Conservation (phyloP, 2,797 vertebrate species). For the Onychomys torridus region DNA sequence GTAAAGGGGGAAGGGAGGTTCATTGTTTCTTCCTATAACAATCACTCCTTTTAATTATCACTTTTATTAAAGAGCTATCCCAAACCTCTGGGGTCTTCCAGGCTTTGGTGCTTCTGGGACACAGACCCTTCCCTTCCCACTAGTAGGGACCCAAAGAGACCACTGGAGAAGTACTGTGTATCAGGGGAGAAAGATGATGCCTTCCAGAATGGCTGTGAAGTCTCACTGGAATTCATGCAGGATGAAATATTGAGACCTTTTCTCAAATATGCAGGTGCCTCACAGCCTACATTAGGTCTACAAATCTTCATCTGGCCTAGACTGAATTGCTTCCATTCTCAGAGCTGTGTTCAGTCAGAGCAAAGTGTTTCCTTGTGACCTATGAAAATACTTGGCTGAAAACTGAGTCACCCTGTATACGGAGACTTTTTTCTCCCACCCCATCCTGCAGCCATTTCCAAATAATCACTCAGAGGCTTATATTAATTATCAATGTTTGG, state of each 20-base stretch:
- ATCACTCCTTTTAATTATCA: conserved; percentile 34
- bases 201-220: not conserved
- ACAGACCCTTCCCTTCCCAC: not conserved
- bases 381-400: conserved; percentile 11
- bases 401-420: not conserved
- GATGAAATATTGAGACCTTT: conserved; percentile 52
- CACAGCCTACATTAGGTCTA: not conserved
- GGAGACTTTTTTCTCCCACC: too few relatives aligned
- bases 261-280: not conserved
- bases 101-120: not conserved
- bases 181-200: not conserved
- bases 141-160: not conserved
- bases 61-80: not conserved
- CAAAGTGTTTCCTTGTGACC: conserved; percentile 36
- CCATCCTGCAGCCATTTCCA: too few relatives aligned
- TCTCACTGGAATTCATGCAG: not conserved
- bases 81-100: not conserved
- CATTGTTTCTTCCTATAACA: not conserved
- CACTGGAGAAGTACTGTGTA: not conserved
- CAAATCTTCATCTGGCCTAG: conserved; percentile 49
- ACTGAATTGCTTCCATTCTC: conserved; percentile 48
- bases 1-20: not conserved
- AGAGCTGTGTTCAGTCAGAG: conserved; percentile 41
- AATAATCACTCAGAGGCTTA: too few relatives aligned
- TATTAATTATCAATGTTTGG: too few relatives aligned